phyloP scores from a whole-genome alignment of 1,140 invertebrate species.

The Aphaenogaster floridana region DNA sequence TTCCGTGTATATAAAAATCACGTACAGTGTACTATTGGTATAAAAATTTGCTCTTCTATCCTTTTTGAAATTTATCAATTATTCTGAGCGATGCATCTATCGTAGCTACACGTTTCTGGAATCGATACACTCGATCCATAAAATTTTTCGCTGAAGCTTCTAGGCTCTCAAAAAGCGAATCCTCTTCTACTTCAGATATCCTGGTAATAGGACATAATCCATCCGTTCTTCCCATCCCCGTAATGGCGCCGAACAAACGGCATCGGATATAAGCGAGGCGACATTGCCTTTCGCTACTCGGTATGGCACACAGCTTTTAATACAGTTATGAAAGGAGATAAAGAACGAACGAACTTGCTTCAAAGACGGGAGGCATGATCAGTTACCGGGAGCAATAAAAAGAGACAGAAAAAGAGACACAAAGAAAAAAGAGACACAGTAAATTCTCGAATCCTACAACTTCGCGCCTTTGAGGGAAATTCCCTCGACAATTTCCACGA shows the following conservation, averaged over 20 bases:
- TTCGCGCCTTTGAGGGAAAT: constrained; percentile 21
- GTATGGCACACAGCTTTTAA: constrained; percentile 31
- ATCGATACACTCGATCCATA: neutral
- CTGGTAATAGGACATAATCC: constrained; percentile 21
- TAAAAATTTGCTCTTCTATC: neutral
- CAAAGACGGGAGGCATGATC: constrained; percentile 41
- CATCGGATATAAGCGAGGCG: constrained; percentile 30
- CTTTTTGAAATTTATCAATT: neutral
- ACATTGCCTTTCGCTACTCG: constrained; percentile 19
- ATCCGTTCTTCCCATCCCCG: constrained; percentile 1
- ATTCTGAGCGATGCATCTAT: neutral
- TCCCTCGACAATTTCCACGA: neutral
- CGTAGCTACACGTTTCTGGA: neutral
- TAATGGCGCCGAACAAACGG: constrained; percentile 39
- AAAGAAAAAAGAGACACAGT: constrained; percentile 1
- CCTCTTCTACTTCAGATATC: neutral
- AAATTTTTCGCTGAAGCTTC: neutral
- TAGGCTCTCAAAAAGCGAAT: neutral
- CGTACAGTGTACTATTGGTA: neutral
- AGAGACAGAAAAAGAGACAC: neutral
- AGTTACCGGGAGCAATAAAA: neutral
- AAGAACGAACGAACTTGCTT: constrained; percentile 22
- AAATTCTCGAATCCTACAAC: constrained; percentile 16
- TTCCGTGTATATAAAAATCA: neutral
- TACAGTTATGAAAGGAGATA: constrained; percentile 40